A percentile compares a stretch with the other conserved stretches of the same genome.
phyloP scores from a whole-genome alignment of 1,140 invertebrate species.

The Pseudoatta argentina region DNA sequence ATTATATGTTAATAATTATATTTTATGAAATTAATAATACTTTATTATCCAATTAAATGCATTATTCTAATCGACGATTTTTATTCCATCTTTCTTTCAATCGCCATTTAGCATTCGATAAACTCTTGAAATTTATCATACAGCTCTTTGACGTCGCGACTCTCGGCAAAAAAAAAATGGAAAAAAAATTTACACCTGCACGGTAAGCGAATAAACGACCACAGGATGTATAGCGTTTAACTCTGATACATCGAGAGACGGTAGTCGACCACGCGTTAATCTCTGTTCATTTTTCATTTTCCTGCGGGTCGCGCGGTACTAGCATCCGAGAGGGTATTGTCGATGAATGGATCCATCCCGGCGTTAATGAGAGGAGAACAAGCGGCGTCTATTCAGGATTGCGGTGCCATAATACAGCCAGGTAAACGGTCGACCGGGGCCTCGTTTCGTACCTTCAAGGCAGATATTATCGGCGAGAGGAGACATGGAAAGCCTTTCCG shows the following conservation, averaged over 20 bases:
- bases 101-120: constrained; percentile 12
- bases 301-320: constrained; percentile 18
- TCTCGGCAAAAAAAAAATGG: not conserved
- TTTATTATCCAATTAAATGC: not conserved
- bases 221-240: constrained; percentile 20
- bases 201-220: constrained; percentile 45
- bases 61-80: not conserved
- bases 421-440: constrained; percentile 59
- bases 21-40: constrained; percentile 5
- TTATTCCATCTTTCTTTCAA: not conserved
- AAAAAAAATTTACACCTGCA: constrained; percentile 15
- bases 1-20: not conserved
- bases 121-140: constrained; percentile 16
- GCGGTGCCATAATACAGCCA: constrained; percentile 61
- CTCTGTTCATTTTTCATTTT: constrained; percentile 73
- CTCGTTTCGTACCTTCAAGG: constrained; percentile 44
- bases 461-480: constrained; percentile 61
- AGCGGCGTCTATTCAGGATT: constrained; percentile 60
- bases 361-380: constrained; percentile 75
- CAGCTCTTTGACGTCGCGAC: not conserved
- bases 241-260: constrained; percentile 28
- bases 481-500: constrained; percentile 55
- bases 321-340: constrained; percentile 23
- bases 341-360: constrained; percentile 69
- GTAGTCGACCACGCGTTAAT: constrained; percentile 67